Base-by-base conservation (phyloP, 2,797 vertebrate species). In the Gobio occitaniae region DNA sequence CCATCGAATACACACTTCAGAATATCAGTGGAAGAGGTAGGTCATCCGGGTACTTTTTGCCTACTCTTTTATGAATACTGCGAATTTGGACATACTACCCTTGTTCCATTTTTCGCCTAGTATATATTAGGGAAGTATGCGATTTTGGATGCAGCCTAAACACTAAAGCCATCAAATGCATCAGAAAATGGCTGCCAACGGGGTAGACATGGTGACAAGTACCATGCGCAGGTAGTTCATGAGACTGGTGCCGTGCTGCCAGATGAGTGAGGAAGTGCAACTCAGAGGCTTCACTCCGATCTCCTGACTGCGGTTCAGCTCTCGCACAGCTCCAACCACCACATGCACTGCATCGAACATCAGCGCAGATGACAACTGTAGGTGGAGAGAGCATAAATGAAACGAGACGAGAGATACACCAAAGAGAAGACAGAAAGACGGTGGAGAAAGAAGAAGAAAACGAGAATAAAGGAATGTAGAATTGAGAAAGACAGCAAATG, bases 281-380 rank as follows among this genome's bases (percentile, higher is more conserved):
- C 96, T 97, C 89, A 98, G 94, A 0, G 97, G 97, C 89, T 97
- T 96, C 87, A 98, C 96, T 1, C 97, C 97, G 0, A 98, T 97
- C 93, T 97, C 97, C 92, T 98, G 97, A 93, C 97, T 98, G 84
- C 97, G 96, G 91, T 98, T 98, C 91, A 98, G 93, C 89, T 97
- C 97, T 90, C 96, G 94, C 59, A 98, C 97, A 0, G 97, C 97
- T 0, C 96, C 97, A 56, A 98, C 97, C 89, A 98, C 97, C 90
- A 98, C 97, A 1, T 98, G 97, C 32, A 98, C 97, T 0, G 97
- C 97, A 0, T 98, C 97, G 68, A 98, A 98, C 95, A 98, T 97
- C 93, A 98, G 93, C 0, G 97, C 97, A 0, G 97, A 97, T 0
- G 97, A 97, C 69, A 98, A 94, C 97, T 98, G 87, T 2, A 29